Evolutionary conservation across 2,797 vertebrate genomes (phyloP), one percentile per base, ranked within the genome.

Genomic region (Numenius phaeopus): DNA sequence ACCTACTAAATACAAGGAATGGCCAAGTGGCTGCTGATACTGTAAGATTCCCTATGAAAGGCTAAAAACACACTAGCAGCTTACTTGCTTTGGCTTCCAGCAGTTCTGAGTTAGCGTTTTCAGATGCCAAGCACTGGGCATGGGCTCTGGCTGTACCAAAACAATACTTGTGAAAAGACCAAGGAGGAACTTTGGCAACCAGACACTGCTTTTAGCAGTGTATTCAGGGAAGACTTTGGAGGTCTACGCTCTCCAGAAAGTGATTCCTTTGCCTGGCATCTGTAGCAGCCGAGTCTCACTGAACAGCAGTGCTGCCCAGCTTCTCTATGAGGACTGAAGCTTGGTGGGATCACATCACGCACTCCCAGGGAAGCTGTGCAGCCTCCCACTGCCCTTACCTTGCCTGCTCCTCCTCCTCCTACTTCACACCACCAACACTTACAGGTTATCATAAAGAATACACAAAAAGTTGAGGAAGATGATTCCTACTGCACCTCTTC

Each of bases 241-340:
- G 12, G 13, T 40, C 37, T 50, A 7, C 1, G 0, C 40, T 54
- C 59, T 66, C 59, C 64, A 54, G 61, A 71, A 76, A 40, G 16
- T 12, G 39, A 13, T 27, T 69, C 34, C 42, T 42, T 30, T 92
- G 66, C 29, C 29, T 64, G 58, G 32, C 17, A 58, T 13, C 52
- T 8, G 1, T 12, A 66, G 57, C 14, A 66, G 14, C 21, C 1
- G 29, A 46, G 24, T 13, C 18, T 3, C 2, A 1, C 1, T 10
- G 22, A 59, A 32, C 10, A 55, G 44, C 52, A 76, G 58, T 2
- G 39, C 34, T 85, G 39, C 39, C 47, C 19, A n/a, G 27, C 29
- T 58, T 24, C 52, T 58, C 75, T 24, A 7, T 0, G 1, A 39
- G 27, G 47, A 26, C 44, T 16, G 9, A 18, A 29, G 64, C 59